phyloP scores from a whole-genome alignment of 92 coral and sea anemone genomes.

The Palythoa caribaeorum region DNA sequence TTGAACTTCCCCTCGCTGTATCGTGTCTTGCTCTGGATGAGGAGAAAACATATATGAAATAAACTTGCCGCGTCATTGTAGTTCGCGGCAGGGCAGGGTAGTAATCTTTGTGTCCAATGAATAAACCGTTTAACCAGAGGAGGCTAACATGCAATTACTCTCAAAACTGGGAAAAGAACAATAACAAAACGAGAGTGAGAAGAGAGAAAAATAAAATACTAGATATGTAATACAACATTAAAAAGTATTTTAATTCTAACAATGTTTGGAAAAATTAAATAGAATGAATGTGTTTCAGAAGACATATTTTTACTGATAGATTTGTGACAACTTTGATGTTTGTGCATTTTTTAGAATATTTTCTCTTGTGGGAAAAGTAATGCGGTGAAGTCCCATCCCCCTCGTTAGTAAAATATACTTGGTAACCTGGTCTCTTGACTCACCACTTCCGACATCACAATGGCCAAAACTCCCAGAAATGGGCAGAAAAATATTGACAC shows the following conservation, averaged over 20 bases:
- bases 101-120: too few relatives aligned
- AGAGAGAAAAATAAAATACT: too few relatives aligned
- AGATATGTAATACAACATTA: too few relatives aligned
- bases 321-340: not conserved
- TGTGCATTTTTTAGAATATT: not conserved
- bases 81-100: not conserved
- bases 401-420: too few relatives aligned
- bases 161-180: too few relatives aligned
- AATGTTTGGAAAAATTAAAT: too few relatives aligned
- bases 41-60: not conserved
- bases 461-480: not conserved
- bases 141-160: too few relatives aligned
- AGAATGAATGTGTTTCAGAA: too few relatives aligned
- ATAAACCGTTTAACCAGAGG: too few relatives aligned
- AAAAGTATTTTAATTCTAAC: too few relatives aligned
- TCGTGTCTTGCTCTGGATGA: not conserved
- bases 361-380: not conserved
- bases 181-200: too few relatives aligned
- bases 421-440: not conserved
- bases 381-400: not conserved
- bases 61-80: not conserved
- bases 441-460: conserved; percentile 4
- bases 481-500: conserved; percentile 23
- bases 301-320: too few relatives aligned
- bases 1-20: conserved; percentile 14